Conservation (phyloP, 2,888 invertebrate genomes). For the Suillia variegata region DNA sequence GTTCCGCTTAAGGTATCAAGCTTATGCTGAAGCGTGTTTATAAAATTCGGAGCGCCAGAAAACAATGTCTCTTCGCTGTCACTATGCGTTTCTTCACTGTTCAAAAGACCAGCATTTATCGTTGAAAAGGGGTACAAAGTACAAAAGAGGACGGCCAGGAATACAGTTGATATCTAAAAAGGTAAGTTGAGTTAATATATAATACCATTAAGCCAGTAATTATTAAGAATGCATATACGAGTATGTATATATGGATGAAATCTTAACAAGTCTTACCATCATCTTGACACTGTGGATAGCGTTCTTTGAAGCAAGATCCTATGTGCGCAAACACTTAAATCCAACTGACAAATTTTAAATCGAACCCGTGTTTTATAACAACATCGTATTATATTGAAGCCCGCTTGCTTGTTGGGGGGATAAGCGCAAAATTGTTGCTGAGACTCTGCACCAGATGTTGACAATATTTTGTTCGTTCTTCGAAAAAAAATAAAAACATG, state of each 20-base stretch:
- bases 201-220: too few species aligned
- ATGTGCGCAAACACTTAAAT: constrained; percentile 12
- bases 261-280: constrained; percentile 1
- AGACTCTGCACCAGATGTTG: constrained; percentile 27
- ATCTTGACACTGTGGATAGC: neutral
- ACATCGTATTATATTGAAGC: neutral
- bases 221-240: too few species aligned
- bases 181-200: neutral
- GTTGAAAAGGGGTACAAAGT: constrained; percentile 21
- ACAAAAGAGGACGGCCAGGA: constrained; percentile 30
- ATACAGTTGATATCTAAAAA: constrained; percentile 30
- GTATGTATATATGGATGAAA: neutral
- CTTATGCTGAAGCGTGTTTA: constrained; percentile 57
- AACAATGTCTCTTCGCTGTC: constrained; percentile 4
- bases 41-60: constrained; percentile 20
- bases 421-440: constrained; percentile 12
- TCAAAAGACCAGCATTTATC: neutral
- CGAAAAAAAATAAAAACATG: neutral
- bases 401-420: constrained; percentile 14
- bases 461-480: constrained; percentile 26
- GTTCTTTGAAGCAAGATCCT: constrained; percentile 4
- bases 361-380: neutral
- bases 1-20: constrained; percentile 43
- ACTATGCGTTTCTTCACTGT: neutral
- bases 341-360: constrained; percentile 17